Evolutionary conservation across 2,888 invertebrate genomes (phyloP).

Genomic region (Cephus runcator): DNA sequence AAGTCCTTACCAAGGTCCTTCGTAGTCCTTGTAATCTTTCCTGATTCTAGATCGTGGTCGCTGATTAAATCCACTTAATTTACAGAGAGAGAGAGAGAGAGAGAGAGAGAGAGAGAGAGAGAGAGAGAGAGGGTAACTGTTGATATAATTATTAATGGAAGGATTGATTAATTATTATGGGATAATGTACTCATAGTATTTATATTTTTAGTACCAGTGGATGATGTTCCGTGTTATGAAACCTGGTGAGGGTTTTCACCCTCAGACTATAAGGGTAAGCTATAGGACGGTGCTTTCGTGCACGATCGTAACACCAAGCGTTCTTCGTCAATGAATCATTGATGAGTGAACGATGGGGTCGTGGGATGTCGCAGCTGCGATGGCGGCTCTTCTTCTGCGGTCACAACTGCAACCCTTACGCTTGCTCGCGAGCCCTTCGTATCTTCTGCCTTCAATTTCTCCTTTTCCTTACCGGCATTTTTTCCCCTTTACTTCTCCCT

Average conservation of each 20-base stretch:
- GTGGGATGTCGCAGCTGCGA: constrained; percentile 59
- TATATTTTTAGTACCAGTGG: background rate
- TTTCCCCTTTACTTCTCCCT: constrained; percentile 11
- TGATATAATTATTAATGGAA: constrained; percentile 9
- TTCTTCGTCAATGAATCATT: constrained; percentile 57
- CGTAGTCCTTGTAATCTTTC: constrained; percentile 24
- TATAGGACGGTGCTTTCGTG: background rate
- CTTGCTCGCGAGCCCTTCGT: constrained; percentile 7
- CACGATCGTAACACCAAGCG: background rate
- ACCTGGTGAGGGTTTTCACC: background rate
- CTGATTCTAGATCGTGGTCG: constrained; percentile 24
- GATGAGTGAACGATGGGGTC: constrained; percentile 57
- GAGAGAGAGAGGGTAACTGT: constrained; percentile 22
- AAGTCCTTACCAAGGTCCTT: constrained; percentile 12
- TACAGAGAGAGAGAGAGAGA: constrained; percentile 23
- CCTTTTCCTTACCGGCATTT: constrained; percentile 7
- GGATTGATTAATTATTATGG: background rate
- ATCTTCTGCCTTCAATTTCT: constrained; percentile 10
- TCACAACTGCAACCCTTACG: constrained; percentile 6
- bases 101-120: constrained; percentile 24
- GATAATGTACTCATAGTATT: background rate
- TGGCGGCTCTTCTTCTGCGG: constrained; percentile 5
- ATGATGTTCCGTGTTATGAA: background rate
- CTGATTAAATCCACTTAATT: constrained; percentile 13
- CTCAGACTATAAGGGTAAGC: background rate